Base-by-base conservation (phyloP, 2,888 invertebrate genomes). In the Chromoteleia sp. region DNA sequence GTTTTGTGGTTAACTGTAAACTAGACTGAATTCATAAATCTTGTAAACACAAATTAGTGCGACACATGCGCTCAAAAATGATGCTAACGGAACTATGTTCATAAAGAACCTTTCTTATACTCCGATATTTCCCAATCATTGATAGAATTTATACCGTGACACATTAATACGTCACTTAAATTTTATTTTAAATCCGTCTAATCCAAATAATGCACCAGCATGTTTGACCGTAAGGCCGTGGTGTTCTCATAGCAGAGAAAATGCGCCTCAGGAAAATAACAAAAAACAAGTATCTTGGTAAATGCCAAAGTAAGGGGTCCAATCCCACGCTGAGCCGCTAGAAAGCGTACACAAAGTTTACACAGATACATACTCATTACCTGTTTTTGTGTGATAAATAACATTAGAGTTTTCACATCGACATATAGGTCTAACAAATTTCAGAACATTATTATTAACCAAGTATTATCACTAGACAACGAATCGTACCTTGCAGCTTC, bases 401-500 rank as follows among this genome's bases (percentile, higher is more conserved):
- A 25, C 43, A 21, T 8, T 12, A 25, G 6, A 25, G 4, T 58
- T 41, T 12, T 56, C 25, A 54, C 43, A 52, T 4, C 5, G 25
- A 25, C 25, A 25, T 4, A 25, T 25, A 25, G 3, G 25, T 25
- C 2, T 25, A 2, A 25, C 33, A 33, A 8, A 33, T 4, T 33
- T 4, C 3, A 6, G 6, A 25, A 25, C 25, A 6, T 25, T 25
- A 25, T 6, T 25, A 25, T 4, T 33, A 10, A 33, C 33, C 1
- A 10, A 8, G 33, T 10, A 10, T 33, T 33, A 33, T 33, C 10
- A 7, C 5, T 33, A 33, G 33, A 33, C 12, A 2, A 12, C 12
- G 8, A 33, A 2, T 21, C 45, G 14, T 95, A 98, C 98, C 98
- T 95, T 97, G 97, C 91, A 97, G 94, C 93, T 97, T 97, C 93